Evolutionary conservation across 2,888 invertebrate genomes (phyloP), one percentile per base, ranked within the genome.

Genomic region (Nysson spinosus): DNA sequence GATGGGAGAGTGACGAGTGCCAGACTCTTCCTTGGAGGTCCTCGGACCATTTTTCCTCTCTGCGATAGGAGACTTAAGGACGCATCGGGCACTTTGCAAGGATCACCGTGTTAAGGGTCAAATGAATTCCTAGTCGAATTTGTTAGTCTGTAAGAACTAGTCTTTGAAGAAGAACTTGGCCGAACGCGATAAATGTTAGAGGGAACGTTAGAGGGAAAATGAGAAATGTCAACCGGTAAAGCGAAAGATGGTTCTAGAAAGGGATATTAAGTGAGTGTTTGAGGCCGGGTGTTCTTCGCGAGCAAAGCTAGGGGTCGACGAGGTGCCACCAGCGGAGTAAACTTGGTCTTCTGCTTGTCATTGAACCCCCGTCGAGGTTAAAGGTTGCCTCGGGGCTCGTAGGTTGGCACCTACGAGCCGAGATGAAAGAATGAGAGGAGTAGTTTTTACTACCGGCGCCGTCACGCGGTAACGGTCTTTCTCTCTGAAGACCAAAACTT

Each of bases 361-460:
- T 52, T 58, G 72, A 64, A 74, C 70, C 62, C 69, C 42, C 47
- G 49, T 55, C 51, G 32, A 42, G 66, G 64, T 56, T 75, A 68
- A 69, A 80, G 74, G 67, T 74, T 9, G 52, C 58, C 63, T 66
- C 60, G 56, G 60, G 52, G 19, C 58, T n/a, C n/a, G n/a, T n/a
- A n/a, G n/a, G n/a, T n/a, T 57, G 62, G 58, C 58, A 76, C 77
- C 78, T 79, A 66, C 47, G 65, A 47, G 39, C 32, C n/a, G 72
- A 84, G 84, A 85, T 84, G 83, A 84, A 84, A 84, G 84, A 79
- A 83, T 78, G 50, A 58, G 58, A 56, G 65, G 72, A 61, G 57
- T 67, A 54, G 66, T 64, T 73, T 84, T 85, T 84, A 85, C 68
- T 74, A 64, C 81, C 78, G 82, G 73, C 76, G 79, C 76, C 81